phyloP scores from a whole-genome alignment of 2,888 invertebrate genomes.

The Agrenia bidenticulata region DNA sequence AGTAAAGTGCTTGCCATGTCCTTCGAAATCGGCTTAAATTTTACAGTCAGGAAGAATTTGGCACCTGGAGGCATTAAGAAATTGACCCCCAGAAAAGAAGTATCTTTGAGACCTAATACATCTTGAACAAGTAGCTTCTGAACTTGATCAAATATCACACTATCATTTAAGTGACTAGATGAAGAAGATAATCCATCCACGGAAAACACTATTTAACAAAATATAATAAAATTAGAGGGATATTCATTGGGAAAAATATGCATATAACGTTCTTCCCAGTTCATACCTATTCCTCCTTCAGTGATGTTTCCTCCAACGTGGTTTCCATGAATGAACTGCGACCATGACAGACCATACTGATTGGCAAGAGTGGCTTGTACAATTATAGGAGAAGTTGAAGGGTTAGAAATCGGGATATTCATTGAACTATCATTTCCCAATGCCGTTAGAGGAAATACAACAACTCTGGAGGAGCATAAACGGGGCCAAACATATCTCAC shows the following conservation, averaged over 20 bases:
- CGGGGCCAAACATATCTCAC: conserved; percentile 52
- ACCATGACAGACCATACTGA: conserved; percentile 49
- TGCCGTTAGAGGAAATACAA: conserved; percentile 51
- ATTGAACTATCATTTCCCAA: conserved; percentile 48
- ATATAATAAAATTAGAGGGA: background rate
- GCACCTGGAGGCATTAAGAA: conserved; percentile 64
- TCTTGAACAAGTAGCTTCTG: conserved; percentile 46
- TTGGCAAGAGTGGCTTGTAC: conserved; percentile 70
- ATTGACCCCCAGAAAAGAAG: conserved; percentile 59
- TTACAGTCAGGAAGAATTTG: conserved; percentile 54
- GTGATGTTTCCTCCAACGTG: conserved; percentile 37
- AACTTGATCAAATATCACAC: conserved; percentile 47
- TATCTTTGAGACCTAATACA: conserved; percentile 53
- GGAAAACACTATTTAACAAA: conserved; percentile 35
- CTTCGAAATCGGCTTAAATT: conserved; percentile 49
- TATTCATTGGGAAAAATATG: background rate
- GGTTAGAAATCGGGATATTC: conserved; percentile 61
- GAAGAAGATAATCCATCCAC: conserved; percentile 43
- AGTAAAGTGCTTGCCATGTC: conserved; percentile 50
- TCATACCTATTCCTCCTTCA: conserved; percentile 31
- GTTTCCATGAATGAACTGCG: conserved; percentile 38
- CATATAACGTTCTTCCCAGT: background rate
- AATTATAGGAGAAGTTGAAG: conserved; percentile 67
- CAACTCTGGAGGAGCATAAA: conserved; percentile 39
- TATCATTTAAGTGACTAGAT: conserved; percentile 51